Conservation (phyloP, 2,113 vertebrate genomes). For the Boleophthalmus pectinirostris region DNA sequence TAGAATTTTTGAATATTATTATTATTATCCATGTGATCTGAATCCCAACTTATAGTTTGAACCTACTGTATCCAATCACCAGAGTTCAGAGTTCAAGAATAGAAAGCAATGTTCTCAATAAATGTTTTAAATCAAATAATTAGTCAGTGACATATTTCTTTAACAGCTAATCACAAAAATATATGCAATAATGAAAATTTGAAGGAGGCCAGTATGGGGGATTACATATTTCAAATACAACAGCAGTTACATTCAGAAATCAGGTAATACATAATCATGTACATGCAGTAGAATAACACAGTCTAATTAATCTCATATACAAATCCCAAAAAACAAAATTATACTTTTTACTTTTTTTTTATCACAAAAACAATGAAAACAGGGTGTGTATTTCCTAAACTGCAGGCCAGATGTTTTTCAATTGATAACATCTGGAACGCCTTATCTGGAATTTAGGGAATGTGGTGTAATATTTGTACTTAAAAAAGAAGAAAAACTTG, state of each 20-base stretch:
- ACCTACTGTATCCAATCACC: slow-evolving; percentile 12
- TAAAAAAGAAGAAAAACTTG: not conserved
- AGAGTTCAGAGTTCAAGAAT: slow-evolving; percentile 29
- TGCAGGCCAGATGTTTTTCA: not conserved
- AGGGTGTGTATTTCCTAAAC: not conserved
- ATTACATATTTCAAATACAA: not conserved
- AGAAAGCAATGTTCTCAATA: slow-evolving; percentile 2
- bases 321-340: too few relatives aligned
- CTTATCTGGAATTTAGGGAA: slow-evolving; percentile 5
- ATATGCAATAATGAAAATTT: not conserved
- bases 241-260: not conserved
- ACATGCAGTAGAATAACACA: not conserved
- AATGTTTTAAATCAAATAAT: not conserved
- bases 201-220: too few relatives aligned
- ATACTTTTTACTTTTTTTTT: not conserved
- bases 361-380: not conserved
- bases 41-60: not conserved
- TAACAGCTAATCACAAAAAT: too few relatives aligned
- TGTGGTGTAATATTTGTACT: not conserved
- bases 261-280: not conserved
- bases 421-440: slow-evolving; percentile 1
- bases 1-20: too few relatives aligned
- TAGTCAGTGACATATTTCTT: not conserved
- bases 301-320: too few relatives aligned
- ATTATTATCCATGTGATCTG: too few relatives aligned